phyloP scores from a whole-genome alignment of 2,797 vertebrate species.

The Enteromius unitaeniatus region DNA sequence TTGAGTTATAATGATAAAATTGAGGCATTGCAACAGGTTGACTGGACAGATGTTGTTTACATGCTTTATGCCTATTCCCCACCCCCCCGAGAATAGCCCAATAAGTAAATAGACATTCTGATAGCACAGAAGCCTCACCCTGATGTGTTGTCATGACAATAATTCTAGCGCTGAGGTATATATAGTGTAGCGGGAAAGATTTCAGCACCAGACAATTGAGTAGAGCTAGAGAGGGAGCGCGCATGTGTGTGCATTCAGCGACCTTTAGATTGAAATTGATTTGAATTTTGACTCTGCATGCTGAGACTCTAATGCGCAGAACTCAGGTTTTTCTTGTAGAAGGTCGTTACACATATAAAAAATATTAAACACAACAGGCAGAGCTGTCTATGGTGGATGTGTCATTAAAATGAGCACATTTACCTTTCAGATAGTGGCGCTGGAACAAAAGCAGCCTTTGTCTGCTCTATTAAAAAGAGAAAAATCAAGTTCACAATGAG shows the following conservation, averaged over 20 bases:
- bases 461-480: not conserved
- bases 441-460: not conserved
- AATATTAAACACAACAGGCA: not conserved
- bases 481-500: not conserved
- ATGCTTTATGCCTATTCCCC: constrained; percentile 35
- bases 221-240: not conserved
- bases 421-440: not conserved
- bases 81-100: constrained; percentile 6
- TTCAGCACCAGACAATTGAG: constrained; percentile 65
- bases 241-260: not conserved
- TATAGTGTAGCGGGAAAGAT: constrained; percentile 50
- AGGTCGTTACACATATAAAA: constrained; percentile 17
- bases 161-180: constrained; percentile 44
- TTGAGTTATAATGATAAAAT: constrained; percentile 16
- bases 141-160: constrained; percentile 58
- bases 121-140: constrained; percentile 54
- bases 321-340: constrained; percentile 13
- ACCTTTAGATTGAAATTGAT: constrained; percentile 52
- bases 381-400: not conserved
- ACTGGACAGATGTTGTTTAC: constrained; percentile 44
- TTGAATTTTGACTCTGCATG: constrained; percentile 37
- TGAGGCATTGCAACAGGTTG: constrained; percentile 34
- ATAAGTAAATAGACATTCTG: constrained; percentile 44
- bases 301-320: not conserved
- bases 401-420: not conserved